Evolutionary conservation across 2,113 vertebrate species (phyloP).

Genomic region (Campylorhamphus procurvoides): DNA sequence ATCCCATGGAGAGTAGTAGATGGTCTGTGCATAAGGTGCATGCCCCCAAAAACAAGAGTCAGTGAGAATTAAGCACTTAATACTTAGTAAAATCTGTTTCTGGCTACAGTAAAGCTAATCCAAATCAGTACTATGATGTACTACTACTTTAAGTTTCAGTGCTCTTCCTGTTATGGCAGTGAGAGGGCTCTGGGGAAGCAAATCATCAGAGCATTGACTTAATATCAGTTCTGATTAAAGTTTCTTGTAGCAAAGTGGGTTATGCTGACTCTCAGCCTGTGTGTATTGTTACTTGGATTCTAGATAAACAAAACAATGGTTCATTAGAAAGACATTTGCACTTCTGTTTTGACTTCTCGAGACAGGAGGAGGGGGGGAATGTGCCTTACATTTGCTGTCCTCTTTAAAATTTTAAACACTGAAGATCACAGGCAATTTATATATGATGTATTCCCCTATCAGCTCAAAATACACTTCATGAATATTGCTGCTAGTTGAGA

Average conservation of each 20-base stretch:
- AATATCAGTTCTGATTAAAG: slow-evolving; percentile 54
- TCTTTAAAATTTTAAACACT: neutral
- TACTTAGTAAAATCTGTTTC: neutral
- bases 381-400: neutral
- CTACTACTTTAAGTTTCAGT: neutral
- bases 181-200: slow-evolving; percentile 4
- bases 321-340: neutral
- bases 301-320: neutral
- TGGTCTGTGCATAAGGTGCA: neutral
- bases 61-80: neutral
- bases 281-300: neutral
- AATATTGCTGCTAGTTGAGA: neutral
- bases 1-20: neutral
- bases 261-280: neutral
- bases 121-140: neutral
- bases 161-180: neutral
- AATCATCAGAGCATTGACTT: slow-evolving; percentile 54
- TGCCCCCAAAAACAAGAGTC: neutral
- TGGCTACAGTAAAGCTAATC: neutral
- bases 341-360: neutral
- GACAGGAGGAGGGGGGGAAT: neutral
- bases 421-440: neutral
- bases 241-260: neutral
- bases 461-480: neutral
- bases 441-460: neutral